Evolutionary conservation across 2,113 vertebrate genomes (phyloP), one percentile per base, ranked within the genome.

Genomic region (Myxocyprinus asiaticus): DNA sequence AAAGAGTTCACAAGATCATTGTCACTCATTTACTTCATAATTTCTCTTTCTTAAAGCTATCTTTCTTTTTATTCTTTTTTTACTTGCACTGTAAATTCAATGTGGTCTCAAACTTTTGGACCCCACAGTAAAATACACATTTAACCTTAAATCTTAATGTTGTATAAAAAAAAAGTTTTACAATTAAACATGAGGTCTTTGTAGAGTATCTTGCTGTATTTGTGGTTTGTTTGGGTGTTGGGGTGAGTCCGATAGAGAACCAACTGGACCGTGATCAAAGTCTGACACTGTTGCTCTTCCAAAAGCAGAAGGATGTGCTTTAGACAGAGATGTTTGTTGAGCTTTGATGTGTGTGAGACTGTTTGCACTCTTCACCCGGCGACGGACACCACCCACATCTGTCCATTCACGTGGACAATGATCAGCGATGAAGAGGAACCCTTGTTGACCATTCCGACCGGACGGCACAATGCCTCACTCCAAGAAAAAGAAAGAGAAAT

Each of bases 291-390:
- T 73, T 61, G 44, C 70, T 61, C 43, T 61, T 61, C 6, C 1
- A 12, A 71, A 71, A 56, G 4, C 22, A 33, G 53, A 71, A 71
- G 68, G 68, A 71, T 71, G 33, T 15, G 68, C 68, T 44, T 71
- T 58, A 71, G 68, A 71, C 68, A 0, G 68, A 71, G 68, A 44
- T 73, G 71, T 73, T 73, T 73, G 71, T 56, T 47, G 44, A 94
- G 91, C 96, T 98, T 98, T 98, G 96, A 98, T 96, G 95, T 90
- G 78, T 78, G 77, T 66, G 77, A 73, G 72, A 63, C 71, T 75
- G 79, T 80, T 71, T 74, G 79, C 64, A 50, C 78, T 83, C 81
- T 83, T 79, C 67, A 82, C 64, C 81, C 81, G 8, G 48, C 10
- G n/a, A 84, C 79, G 85, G 82, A 82, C 86, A 88, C 84, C 65